Evolutionary conservation across 2,888 invertebrate species (phyloP).

Genomic region (Mystacides longicornis): DNA sequence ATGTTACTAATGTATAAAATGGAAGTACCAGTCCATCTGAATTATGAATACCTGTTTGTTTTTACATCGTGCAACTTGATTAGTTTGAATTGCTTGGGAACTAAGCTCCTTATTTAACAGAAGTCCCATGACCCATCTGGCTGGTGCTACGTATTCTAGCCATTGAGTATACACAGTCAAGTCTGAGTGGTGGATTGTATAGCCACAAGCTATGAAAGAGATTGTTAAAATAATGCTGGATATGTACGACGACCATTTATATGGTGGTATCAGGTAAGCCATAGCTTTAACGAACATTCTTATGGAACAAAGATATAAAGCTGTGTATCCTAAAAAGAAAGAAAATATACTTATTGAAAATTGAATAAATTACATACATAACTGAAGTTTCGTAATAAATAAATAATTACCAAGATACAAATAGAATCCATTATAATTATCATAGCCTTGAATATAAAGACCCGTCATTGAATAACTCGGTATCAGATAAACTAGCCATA

Average conservation of each 20-base stretch:
- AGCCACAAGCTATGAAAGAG: conserved; percentile 60
- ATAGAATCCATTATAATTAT: conserved; percentile 61
- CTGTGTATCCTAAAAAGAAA: conserved; percentile 55
- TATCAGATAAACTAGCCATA: conserved; percentile 78
- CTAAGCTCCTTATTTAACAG: conserved; percentile 60
- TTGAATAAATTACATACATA: conserved; percentile 9
- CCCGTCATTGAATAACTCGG: conserved; percentile 88
- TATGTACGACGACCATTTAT: conserved; percentile 56
- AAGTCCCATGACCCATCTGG: conserved; percentile 64
- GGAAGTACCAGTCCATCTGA: too few species aligned
- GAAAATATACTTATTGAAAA: conserved; percentile 7
- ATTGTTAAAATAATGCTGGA: conserved; percentile 54
- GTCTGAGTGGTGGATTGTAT: conserved; percentile 60
- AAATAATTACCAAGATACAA: conserved; percentile 54
- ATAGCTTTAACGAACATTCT: conserved; percentile 62
- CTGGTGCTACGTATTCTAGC: conserved; percentile 63
- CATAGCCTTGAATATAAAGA: conserved; percentile 61
- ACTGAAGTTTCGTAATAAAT: background rate
- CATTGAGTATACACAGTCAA: conserved; percentile 58
- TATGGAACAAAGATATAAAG: conserved; percentile 60
- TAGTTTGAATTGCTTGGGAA: conserved; percentile 52
- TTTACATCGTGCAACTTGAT: conserved; percentile 51
- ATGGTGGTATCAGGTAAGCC: conserved; percentile 58
- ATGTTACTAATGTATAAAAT: too few species aligned
- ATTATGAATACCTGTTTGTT: conserved; percentile 70